Percentiles rank a stretch among this genome's conserved stretches.
Conservation (phyloP, 2,797 vertebrate species). For the Pseudomugil gertrudae region DNA sequence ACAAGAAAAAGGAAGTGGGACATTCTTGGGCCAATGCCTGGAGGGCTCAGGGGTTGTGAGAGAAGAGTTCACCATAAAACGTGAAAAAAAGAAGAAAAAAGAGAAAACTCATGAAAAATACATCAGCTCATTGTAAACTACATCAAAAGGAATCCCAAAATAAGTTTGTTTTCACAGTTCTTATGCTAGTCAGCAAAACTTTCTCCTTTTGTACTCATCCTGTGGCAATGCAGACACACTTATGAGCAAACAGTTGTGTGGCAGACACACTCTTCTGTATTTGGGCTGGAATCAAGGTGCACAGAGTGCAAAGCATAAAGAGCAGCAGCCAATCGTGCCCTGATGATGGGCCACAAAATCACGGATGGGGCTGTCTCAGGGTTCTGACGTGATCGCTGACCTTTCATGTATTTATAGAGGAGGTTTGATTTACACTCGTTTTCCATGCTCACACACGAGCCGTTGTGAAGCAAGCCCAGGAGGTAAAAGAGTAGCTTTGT, state of each 20-base stretch:
- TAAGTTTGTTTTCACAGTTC: conserved; percentile 61
- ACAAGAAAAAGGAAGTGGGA: conserved; percentile 54
- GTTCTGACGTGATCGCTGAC: conserved; percentile 77
- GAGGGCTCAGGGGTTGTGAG: conserved; percentile 39
- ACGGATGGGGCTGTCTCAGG: conserved; percentile 51
- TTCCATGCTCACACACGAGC: conserved; percentile 77
- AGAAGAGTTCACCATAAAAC: conserved; percentile 43
- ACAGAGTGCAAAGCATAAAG: conserved; percentile 69
- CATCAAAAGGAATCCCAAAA: conserved; percentile 55
- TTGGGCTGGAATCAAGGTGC: conserved; percentile 67
- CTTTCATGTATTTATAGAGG: conserved; percentile 82
- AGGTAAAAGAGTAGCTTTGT: conserved; percentile 83
- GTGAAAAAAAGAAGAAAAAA: conserved; percentile 20
- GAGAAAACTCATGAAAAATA: conserved; percentile 32
- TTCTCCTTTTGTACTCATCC: conserved; percentile 33
- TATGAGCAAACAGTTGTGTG: conserved; percentile 48
- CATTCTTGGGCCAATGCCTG: conserved; percentile 37
- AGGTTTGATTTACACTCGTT: conserved; percentile 79
- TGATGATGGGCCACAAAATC: conserved; percentile 64
- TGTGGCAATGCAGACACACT: conserved; percentile 30
- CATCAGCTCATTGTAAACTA: conserved; percentile 44
- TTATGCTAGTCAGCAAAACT: conserved; percentile 58
- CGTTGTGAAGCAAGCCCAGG: conserved; percentile 64
- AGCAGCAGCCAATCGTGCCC: conserved; percentile 56
- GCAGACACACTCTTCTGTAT: conserved; percentile 49